These are phyloP conservation scores for Volucella inflata DNA, from an alignment of 2,888 invertebrate species.

Conservation along the genomic window DNA sequence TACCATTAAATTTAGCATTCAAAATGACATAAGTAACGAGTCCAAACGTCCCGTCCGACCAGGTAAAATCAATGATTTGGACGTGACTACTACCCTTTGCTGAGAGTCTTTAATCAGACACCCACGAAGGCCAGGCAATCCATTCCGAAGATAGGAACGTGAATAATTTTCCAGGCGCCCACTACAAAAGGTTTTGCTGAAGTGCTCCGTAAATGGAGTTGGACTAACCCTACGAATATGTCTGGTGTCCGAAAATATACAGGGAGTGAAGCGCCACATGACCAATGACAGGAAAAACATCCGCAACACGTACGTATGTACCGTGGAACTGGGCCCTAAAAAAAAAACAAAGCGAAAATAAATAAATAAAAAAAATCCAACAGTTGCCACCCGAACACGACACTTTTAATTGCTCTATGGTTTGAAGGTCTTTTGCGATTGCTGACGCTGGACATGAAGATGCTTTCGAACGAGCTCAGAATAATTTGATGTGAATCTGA, in stretches of 20 bases:
- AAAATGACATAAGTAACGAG: slow-evolving; percentile 66
- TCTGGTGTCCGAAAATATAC: too few species aligned
- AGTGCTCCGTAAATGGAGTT: slow-evolving; percentile 65
- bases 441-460: slow-evolving; percentile 36
- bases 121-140: slow-evolving; percentile 62
- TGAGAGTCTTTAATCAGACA: slow-evolving; percentile 59
- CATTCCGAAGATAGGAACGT: slow-evolving; percentile 44
- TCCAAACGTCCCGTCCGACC: background rate
- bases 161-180: slow-evolving; percentile 59
- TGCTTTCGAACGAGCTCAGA: slow-evolving; percentile 38
- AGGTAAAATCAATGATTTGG: slow-evolving; percentile 48
- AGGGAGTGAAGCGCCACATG: slow-evolving; percentile 46
- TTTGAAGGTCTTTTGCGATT: slow-evolving; percentile 32
- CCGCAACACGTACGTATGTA: slow-evolving; percentile 69
- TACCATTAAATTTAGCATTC: slow-evolving; percentile 64
- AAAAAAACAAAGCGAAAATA: too few species aligned
- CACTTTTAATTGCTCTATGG: slow-evolving; percentile 67
- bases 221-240: slow-evolving; percentile 49
- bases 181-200: slow-evolving; percentile 47
- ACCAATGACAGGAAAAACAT: slow-evolving; percentile 67
- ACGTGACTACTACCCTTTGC: slow-evolving; percentile 65
- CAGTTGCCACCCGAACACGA: slow-evolving; percentile 47
- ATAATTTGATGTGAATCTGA: slow-evolving; percentile 10
- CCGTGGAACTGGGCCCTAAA: slow-evolving; percentile 37
- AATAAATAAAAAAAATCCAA: too few species aligned